phyloP scores from a whole-genome alignment of 1,140 invertebrate species.

The Drosophila erecta region DNA sequence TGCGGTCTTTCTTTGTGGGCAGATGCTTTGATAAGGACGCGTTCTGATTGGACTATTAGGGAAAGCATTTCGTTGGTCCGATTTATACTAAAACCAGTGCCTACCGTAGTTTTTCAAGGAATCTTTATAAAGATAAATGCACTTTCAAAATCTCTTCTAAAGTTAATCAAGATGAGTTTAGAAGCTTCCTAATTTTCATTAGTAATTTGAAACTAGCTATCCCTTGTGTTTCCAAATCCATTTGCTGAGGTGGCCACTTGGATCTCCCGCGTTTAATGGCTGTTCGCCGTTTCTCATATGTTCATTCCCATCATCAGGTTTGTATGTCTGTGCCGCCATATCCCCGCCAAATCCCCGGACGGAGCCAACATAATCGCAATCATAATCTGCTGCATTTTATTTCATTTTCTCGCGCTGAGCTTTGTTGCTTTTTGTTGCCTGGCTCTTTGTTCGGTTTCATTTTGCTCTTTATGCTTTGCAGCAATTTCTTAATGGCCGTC shows the following conservation, averaged over 20 bases:
- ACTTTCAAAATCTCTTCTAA: too few relatives aligned
- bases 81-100: too few relatives aligned
- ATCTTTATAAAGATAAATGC: too few relatives aligned
- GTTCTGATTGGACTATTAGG: constrained; percentile 2
- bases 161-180: too few relatives aligned
- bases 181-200: too few relatives aligned
- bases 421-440: constrained; percentile 29
- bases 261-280: constrained; percentile 15
- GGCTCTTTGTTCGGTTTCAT: constrained; percentile 67
- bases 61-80: neutral
- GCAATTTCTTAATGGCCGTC: constrained; percentile 80
- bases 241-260: constrained; percentile 15
- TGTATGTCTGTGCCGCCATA: constrained; percentile 14
- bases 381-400: constrained; percentile 83
- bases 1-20: constrained; percentile 23
- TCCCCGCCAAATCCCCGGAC: neutral
- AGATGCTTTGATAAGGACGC: constrained; percentile 18
- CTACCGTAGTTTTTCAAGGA: too few relatives aligned
- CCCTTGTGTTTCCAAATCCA: constrained; percentile 1
- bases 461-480: constrained; percentile 79
- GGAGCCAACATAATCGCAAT: constrained; percentile 74
- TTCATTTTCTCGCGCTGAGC: constrained; percentile 77
- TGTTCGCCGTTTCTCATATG: constrained; percentile 20
- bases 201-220: too few relatives aligned
- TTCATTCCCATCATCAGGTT: constrained; percentile 51